Percentiles rank a stretch among this genome's conserved stretches.
phyloP scores from a whole-genome alignment of 2,113 vertebrate genomes.

The Patagioenas fasciata region DNA sequence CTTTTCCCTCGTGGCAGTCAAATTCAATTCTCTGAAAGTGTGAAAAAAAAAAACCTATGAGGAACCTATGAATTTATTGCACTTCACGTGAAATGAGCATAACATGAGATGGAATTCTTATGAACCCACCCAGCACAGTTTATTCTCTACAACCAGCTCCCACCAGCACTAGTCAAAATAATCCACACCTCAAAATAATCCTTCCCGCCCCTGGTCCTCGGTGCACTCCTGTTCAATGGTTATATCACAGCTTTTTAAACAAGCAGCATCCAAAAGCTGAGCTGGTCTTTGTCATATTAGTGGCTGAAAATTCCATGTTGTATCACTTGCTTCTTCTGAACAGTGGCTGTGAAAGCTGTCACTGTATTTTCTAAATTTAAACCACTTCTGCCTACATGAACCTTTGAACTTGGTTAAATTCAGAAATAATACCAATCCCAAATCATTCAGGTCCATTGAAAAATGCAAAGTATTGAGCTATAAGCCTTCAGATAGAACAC shows the following conservation, averaged over 20 bases:
- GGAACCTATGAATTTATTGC: background rate
- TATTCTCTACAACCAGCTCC: background rate
- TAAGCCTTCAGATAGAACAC: background rate
- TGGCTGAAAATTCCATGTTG: background rate
- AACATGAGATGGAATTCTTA: background rate
- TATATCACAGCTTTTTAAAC: background rate
- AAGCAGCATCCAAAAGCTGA: background rate
- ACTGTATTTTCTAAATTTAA: background rate
- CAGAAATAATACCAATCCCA: background rate
- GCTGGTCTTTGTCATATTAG: background rate
- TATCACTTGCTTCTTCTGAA: background rate
- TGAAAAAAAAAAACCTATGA: background rate
- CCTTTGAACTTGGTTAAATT: background rate
- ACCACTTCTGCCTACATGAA: background rate
- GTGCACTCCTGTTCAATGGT: background rate
- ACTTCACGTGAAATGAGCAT: background rate
- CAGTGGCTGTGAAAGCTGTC: background rate
- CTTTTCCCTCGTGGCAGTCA: background rate
- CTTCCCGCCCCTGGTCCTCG: background rate
- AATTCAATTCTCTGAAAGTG: background rate
- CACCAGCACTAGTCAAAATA: background rate
- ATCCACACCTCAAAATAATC: background rate
- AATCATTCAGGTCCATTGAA: background rate
- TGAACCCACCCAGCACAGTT: background rate
- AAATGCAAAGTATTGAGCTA: background rate